Percentiles rank a stretch among this genome's conserved stretches.
phyloP scores from a whole-genome alignment of 2,888 invertebrate genomes.

The Acleris cristana region DNA sequence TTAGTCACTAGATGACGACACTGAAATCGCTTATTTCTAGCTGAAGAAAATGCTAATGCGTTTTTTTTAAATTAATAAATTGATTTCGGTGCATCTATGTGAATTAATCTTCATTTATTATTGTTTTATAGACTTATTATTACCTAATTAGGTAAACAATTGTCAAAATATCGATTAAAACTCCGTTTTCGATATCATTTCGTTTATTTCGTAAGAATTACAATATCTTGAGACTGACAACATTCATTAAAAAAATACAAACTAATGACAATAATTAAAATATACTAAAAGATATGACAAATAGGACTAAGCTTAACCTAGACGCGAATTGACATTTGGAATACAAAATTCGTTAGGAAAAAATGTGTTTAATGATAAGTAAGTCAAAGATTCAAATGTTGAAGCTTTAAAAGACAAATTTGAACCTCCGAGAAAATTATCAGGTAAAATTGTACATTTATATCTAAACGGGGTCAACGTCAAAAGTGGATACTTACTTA shows the following conservation, averaged over 20 bases:
- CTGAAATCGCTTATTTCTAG: no score
- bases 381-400: slow-evolving; percentile 69
- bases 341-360: slow-evolving; percentile 48
- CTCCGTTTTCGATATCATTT: slow-evolving; percentile 48
- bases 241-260: slow-evolving; percentile 56
- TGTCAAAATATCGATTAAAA: slow-evolving; percentile 36
- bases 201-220: slow-evolving; percentile 65
- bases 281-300: slow-evolving; percentile 56
- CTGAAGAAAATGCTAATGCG: no score
- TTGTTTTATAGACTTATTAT: no score
- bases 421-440: slow-evolving; percentile 76
- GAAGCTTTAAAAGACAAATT: slow-evolving; percentile 41
- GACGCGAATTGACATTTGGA: slow-evolving; percentile 56
- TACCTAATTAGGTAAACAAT: no score
- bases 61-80: no score
- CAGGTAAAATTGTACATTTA: slow-evolving; percentile 43
- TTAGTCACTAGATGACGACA: no score
- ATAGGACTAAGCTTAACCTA: slow-evolving; percentile 60
- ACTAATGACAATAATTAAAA: slow-evolving; percentile 61
- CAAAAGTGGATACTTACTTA: no score
- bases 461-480: neutral
- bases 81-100: no score
- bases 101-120: no score
- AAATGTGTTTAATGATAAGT: slow-evolving; percentile 58
- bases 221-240: slow-evolving; percentile 58